Evolutionary conservation across 2,888 invertebrate genomes (phyloP).

Genomic region (Emmelina monodactyla): DNA sequence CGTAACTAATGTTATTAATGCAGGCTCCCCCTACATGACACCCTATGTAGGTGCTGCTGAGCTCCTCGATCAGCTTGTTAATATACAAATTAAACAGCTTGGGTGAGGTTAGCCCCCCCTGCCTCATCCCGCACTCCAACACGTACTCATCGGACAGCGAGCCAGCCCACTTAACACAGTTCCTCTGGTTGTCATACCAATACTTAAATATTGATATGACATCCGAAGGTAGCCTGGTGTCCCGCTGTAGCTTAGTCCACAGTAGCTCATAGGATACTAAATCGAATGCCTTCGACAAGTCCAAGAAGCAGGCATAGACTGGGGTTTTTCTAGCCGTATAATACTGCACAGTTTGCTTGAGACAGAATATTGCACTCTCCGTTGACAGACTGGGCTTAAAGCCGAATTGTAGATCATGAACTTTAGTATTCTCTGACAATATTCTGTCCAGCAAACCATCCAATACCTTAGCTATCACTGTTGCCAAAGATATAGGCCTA

Average conservation of each 20-base stretch:
- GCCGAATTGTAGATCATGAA: slow-evolving; percentile 8
- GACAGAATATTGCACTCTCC: slow-evolving; percentile 9
- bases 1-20: too few species aligned
- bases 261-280: background rate
- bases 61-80: too few species aligned
- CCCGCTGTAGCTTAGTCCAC: slow-evolving; percentile 1
- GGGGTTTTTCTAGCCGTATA: slow-evolving; percentile 7
- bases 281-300: slow-evolving; percentile 1
- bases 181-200: too few species aligned
- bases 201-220: too few species aligned
- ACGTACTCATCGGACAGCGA: too few species aligned
- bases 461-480: slow-evolving; percentile 10
- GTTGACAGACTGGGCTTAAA: slow-evolving; percentile 1
- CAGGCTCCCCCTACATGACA: too few species aligned
- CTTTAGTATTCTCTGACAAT: background rate
- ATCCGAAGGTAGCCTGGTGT: too few species aligned
- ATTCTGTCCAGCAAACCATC: slow-evolving; percentile 11
- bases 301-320: background rate
- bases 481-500: slow-evolving; percentile 8
- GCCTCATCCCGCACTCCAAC: too few species aligned
- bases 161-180: too few species aligned
- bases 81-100: too few species aligned
- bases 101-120: too few species aligned
- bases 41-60: too few species aligned
- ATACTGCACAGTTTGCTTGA: slow-evolving; percentile 8